phyloP scores from a whole-genome alignment of 2,888 invertebrate genomes.

The Ectemnius lituratus region DNA sequence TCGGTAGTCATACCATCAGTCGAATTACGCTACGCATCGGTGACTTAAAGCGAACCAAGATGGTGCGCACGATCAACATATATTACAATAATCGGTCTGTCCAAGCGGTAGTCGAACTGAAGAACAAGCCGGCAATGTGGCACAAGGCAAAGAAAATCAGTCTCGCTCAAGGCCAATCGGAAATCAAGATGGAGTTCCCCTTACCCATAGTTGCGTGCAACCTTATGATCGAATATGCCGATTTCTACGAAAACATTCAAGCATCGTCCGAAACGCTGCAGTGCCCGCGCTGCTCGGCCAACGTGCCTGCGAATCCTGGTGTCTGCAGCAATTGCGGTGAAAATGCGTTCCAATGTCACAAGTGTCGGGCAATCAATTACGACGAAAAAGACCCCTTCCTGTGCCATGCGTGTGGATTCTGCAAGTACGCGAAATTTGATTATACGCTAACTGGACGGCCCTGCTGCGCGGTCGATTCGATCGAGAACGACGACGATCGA shows the following conservation, averaged over 20 bases:
- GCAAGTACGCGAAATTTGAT: conserved; percentile 99
- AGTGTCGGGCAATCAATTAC: conserved; percentile 98
- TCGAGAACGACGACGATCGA: conserved; percentile 97
- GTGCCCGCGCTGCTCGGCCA: conserved; percentile 97
- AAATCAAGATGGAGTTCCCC: conserved; percentile 97
- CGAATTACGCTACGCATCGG: conserved; percentile 95
- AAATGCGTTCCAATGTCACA: conserved; percentile 99
- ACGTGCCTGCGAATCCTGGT: conserved; percentile 98
- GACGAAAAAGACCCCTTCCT: conserved; percentile 99
- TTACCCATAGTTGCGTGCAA: conserved; percentile 98
- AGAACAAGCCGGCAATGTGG: conserved; percentile 97
- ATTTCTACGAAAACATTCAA: conserved; percentile 97
- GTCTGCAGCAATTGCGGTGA: conserved; percentile 98
- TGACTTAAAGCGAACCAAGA: conserved; percentile 97
- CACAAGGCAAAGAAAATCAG: conserved; percentile 96
- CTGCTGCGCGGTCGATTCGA: conserved; percentile 97
- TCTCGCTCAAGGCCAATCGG: conserved; percentile 94
- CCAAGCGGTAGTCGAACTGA: conserved; percentile 97
- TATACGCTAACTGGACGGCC: conserved; percentile 94
- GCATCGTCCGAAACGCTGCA: conserved; percentile 96
- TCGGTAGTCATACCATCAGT: conserved; percentile 96
- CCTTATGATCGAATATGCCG: conserved; percentile 98
- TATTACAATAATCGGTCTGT: conserved; percentile 98
- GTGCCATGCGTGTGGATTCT: conserved; percentile 99
- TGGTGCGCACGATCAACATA: conserved; percentile 97